Conservation (phyloP, 2,113 vertebrate genomes). For the Cygnus atratus region DNA sequence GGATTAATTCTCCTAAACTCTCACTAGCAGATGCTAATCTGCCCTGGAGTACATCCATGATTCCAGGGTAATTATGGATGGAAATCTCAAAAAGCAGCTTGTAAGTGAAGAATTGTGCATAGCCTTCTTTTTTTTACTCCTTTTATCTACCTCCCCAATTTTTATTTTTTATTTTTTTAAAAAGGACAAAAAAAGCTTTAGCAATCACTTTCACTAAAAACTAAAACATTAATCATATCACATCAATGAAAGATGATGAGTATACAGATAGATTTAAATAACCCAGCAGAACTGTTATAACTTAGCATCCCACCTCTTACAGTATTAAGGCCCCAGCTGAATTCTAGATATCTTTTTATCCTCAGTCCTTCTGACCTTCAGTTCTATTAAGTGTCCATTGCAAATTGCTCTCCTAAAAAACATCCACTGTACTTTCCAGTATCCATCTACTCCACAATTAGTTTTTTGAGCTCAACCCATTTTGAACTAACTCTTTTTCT, state of each 20-base stretch:
- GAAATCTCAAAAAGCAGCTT: neutral
- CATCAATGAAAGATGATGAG: neutral
- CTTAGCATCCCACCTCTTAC: neutral
- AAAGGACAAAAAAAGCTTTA: neutral
- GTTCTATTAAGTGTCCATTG: neutral
- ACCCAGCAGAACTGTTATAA: neutral
- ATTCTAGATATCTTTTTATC: neutral
- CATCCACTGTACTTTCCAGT: neutral
- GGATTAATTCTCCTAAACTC: constrained; percentile 37
- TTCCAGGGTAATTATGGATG: neutral
- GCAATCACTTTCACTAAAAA: neutral
- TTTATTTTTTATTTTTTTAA: too few relatives aligned
- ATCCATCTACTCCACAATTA: neutral
- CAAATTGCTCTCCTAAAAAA: neutral
- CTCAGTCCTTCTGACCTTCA: neutral
- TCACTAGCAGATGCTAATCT: constrained; percentile 25
- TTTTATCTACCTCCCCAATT: neutral
- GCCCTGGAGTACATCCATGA: neutral
- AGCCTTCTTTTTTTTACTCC: neutral
- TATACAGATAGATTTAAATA: neutral
- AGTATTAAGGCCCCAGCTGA: neutral
- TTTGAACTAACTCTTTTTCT: neutral
- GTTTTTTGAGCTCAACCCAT: neutral
- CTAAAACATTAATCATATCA: neutral
- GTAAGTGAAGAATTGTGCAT: neutral